Percentiles rank a stretch among this genome's conserved stretches.
These are phyloP conservation scores for Heteronetta atricapilla DNA, from an alignment of 2,113 vertebrate species.

Conservation along the genomic window DNA sequence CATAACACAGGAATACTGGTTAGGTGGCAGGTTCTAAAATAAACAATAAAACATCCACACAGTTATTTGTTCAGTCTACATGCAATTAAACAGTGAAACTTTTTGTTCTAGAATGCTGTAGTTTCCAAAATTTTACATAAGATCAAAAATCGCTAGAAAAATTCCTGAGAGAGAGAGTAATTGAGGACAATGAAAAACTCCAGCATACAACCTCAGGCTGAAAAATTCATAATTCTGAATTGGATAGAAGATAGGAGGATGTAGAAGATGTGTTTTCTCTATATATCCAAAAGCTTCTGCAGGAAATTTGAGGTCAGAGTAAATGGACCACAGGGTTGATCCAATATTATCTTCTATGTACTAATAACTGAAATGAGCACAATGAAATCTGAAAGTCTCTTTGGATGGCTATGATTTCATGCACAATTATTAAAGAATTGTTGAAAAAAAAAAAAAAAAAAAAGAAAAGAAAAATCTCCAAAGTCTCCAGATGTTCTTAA, in stretches of 20 bases:
- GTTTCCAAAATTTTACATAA: background rate
- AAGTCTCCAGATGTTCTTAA: constrained; percentile 7
- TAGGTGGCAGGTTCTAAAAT: background rate
- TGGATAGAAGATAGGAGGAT: background rate
- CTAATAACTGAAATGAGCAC: background rate
- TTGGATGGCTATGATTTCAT: background rate
- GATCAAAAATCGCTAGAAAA: background rate
- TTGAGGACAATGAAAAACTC: background rate
- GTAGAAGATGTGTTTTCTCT: background rate
- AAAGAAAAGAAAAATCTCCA: constrained; percentile 9
- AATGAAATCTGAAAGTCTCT: background rate
- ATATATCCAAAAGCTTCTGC: background rate
- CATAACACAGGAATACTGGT: background rate
- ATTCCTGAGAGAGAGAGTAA: background rate
- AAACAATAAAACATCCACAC: background rate
- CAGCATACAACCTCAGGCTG: background rate
- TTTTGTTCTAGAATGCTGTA: background rate
- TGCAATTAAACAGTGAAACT: background rate
- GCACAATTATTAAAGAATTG: background rate
- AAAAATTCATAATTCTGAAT: background rate
- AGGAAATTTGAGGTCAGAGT: background rate
- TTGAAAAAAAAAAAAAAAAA: background rate
- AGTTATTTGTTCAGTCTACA: background rate
- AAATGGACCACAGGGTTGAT: background rate
- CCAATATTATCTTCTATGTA: background rate